Base-by-base conservation (phyloP, 2,797 vertebrate species). In the Sebastiscus albofasciatus region DNA sequence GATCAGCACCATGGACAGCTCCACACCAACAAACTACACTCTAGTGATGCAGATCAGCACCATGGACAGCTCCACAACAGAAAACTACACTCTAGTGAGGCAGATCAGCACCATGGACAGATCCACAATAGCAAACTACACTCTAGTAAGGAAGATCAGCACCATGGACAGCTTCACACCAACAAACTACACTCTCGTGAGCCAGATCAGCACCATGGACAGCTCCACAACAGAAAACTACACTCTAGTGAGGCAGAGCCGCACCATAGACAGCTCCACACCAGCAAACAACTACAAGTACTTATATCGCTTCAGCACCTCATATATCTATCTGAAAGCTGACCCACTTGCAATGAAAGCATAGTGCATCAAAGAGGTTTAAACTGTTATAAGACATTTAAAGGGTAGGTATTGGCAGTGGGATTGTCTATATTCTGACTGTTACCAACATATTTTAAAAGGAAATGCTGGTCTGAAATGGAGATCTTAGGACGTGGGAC, bases 111-210 rank as follows among this genome's bases (percentile, higher is more conserved):
- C 36, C 36, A 36, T 36, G 36, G 36, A 36, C 11, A 36, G 34
- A 10, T 36, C 0, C 1, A 11, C 1, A 11, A 0, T 1, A 36
- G 0, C 0, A 36, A 12, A 36, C 34, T 36, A 36, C 33, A 0
- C 33, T 34, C 34, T 34, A 4, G 34, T 36, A 11, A 36, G 0
- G 34, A 4, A 36, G 11, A 36, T 36, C 11, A 2, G 0, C 11
- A 12, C 34, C 34, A 36, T 13, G 4, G 34, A 39, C 36, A 39
- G 12, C 36, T 36, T 0, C 10, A 36, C 34, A 36, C 0, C 10
- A 36, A 2, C 1, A 42, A 16, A 42, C 39, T 42, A 42, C 2
- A 3, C 39, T 42, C 39, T 42, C 0, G 0, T 42, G 39, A 42
- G 11, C 4, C 34, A 12, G 34, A 36, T 36, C 34, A 0, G 0